Percentiles rank a stretch among this genome's conserved stretches.
Conservation (phyloP, 2,888 invertebrate genomes). For the Imbricaverruca yamaguchii region DNA sequence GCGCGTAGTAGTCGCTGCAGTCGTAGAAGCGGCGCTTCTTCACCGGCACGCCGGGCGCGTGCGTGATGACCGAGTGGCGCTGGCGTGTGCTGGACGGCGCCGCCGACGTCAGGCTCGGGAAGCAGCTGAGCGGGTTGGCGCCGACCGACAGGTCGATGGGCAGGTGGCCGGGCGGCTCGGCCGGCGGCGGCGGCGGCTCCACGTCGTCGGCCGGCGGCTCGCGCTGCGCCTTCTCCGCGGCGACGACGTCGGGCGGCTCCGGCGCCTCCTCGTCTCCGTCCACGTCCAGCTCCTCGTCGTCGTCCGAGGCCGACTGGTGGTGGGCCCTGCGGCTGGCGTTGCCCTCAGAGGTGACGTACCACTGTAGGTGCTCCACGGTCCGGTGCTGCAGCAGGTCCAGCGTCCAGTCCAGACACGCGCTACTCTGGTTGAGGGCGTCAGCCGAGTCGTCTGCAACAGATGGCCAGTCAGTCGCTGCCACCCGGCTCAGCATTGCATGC, state of each 20-base stretch:
- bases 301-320: background rate
- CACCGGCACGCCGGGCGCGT: background rate
- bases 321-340: no score
- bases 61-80: background rate
- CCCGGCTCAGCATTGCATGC: no score
- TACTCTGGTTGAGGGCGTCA: no score
- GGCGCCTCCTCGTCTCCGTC: background rate
- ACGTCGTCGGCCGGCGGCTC: background rate
- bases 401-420: no score
- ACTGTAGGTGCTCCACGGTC: no score
- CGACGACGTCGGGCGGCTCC: background rate
- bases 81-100: background rate
- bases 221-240: background rate
- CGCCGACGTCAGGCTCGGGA: background rate
- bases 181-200: slow-evolving; percentile 8
- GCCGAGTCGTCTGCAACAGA: no score
- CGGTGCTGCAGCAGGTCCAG: no score
- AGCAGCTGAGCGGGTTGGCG: background rate
- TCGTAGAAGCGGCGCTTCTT: background rate
- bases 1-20: background rate
- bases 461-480: no score
- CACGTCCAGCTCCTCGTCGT: background rate
- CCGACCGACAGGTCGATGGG: background rate
- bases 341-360: no score
- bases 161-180: background rate